Conservation (phyloP, 2,888 invertebrate genomes). For the Plebejus argus region DNA sequence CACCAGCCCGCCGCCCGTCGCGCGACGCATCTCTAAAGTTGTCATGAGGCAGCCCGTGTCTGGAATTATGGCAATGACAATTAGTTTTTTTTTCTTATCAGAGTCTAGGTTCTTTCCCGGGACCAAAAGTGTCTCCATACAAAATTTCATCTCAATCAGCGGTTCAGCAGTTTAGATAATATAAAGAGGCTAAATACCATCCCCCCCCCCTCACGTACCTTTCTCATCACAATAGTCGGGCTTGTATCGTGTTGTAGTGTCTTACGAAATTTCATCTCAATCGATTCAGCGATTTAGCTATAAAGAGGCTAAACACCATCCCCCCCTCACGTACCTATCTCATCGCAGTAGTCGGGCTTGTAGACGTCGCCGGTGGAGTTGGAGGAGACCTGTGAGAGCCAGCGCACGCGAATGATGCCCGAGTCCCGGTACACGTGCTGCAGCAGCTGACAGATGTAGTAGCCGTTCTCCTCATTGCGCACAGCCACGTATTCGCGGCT, state of each 20-base stretch:
- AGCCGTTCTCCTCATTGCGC: slow-evolving; percentile 92
- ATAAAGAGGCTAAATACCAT: no score
- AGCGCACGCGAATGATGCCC: slow-evolving; percentile 92
- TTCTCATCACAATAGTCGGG: no score
- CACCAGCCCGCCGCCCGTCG: slow-evolving; percentile 79
- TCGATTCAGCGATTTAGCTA: background rate
- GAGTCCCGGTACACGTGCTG: slow-evolving; percentile 95
- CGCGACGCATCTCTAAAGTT: slow-evolving; percentile 88
- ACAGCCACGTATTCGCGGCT: slow-evolving; percentile 95
- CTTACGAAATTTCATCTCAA: background rate
- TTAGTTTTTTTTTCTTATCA: background rate
- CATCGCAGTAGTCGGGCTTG: slow-evolving; percentile 94
- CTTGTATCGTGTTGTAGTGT: no score
- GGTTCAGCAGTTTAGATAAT: no score
- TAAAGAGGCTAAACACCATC: background rate
- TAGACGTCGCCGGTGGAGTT: slow-evolving; percentile 86
- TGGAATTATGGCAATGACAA: slow-evolving; percentile 48
- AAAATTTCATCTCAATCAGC: no score
- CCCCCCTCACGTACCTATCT: slow-evolving; percentile 82
- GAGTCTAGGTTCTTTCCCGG: no score
- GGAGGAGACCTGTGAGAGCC: slow-evolving; percentile 90
- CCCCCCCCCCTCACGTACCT: no score
- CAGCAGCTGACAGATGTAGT: slow-evolving; percentile 93
- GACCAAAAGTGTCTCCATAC: no score
- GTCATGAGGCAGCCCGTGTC: slow-evolving; percentile 95